These are phyloP conservation scores for Buathra laborator DNA, from an alignment of 2,888 invertebrate genomes.

Conservation along the genomic window DNA sequence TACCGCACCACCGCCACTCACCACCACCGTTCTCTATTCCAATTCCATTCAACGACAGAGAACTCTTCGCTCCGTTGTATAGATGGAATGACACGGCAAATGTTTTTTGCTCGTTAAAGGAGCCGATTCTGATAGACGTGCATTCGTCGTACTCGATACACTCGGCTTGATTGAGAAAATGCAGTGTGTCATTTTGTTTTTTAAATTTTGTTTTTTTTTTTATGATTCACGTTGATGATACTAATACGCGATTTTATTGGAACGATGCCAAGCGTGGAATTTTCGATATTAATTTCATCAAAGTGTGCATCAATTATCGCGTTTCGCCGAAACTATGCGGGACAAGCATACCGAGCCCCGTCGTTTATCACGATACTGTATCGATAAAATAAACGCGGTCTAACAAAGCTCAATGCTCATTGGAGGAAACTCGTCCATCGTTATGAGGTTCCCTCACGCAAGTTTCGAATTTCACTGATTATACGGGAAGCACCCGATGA, in stretches of 20 bases:
- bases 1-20: conserved; percentile 4
- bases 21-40: conserved; percentile 44
- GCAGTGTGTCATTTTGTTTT: conserved; percentile 15
- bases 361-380: neutral
- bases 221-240: neutral
- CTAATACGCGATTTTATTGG: neutral
- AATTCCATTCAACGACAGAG: conserved; percentile 63
- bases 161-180: conserved; percentile 20
- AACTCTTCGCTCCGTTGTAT: conserved; percentile 40
- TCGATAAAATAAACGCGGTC: conserved; percentile 10
- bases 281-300: no score
- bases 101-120: conserved; percentile 66
- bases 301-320: no score
- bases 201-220: conserved; percentile 48
- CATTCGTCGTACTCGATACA: neutral
- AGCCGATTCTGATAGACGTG: conserved; percentile 39
- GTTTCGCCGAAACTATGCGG: no score
- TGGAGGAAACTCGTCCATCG: neutral
- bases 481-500: neutral
- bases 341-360: no score
- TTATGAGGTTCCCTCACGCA: no score
- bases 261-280: conserved; percentile 29
- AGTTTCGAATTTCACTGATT: no score
- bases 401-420: neutral
- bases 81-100: conserved; percentile 55